Evolutionary conservation across 1,140 invertebrate genomes (phyloP).

Genomic region (Pemphigus obesinymphae): DNA sequence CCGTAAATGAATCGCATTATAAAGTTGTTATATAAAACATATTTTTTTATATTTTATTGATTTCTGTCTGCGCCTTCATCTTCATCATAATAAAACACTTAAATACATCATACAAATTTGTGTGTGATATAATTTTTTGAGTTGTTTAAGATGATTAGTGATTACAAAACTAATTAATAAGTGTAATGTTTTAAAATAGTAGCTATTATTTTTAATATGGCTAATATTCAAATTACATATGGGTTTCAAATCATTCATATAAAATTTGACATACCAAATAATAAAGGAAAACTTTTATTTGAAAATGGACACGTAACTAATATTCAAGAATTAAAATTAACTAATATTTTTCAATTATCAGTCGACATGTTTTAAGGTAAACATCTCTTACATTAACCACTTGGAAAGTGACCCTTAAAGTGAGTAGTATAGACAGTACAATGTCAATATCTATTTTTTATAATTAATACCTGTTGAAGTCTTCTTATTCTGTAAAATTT

Average conservation of each 20-base stretch:
- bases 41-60: no score
- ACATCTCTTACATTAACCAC: neutral
- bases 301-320: neutral
- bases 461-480: neutral
- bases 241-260: neutral
- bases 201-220: no score
- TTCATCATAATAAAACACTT: no score
- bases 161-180: no score
- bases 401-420: neutral
- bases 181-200: no score
- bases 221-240: neutral
- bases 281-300: neutral
- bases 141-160: no score
- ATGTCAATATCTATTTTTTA: neutral
- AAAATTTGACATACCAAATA: neutral
- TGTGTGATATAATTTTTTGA: no score
- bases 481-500: neutral
- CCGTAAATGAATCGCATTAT: no score
- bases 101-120: no score
- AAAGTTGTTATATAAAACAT: no score
- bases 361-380: neutral
- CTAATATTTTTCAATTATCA: conserved; percentile 27
- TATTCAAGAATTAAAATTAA: neutral
- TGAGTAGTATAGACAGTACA: neutral
- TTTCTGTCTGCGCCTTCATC: no score